Evolutionary conservation across 2,113 vertebrate genomes (phyloP), one percentile per base, ranked within the genome.

Genomic region (Quiscalus mexicanus): DNA sequence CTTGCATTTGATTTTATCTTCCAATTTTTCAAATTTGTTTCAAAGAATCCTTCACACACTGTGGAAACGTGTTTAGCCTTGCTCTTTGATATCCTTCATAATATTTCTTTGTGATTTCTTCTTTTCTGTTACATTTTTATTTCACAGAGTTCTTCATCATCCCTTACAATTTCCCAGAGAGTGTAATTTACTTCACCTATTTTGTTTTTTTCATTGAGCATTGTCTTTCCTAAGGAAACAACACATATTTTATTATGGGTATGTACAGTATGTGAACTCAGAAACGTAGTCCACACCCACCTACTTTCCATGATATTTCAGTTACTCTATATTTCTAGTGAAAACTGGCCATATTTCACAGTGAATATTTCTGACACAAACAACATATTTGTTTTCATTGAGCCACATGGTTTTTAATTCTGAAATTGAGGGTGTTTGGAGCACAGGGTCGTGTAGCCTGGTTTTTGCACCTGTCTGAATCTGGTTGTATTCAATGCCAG

Each of bases 191-290:
- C 8, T 75, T 70, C 31, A 68, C 3, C 12, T 59, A 11, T 56
- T 71, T 77, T 56, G 1, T 2, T 67, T 68, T 74, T 65, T 81
- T 44, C 9, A 14, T 14, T 11, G 24, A 64, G 1, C 2, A 3
- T 47, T 75, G 21, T 56, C 30, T 62, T 84, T 77, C 24, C 17
- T 50, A 25, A 30, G 56, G 47, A 91, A 82, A 74, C 5, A 86
- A 17, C 11, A 28, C 2, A 7, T 11, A 16, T 70, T 89, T 55
- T 59, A 42, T 42, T 70, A 53, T 0, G 0, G 6, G 1, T 84
- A 35, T 23, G 6, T 41, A 33, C 35, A 45, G 3, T 19, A 18
- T 14, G 35, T 37, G 58, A 77, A 42, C 24, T 23, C 18, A 63
- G 47, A 75, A 62, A 37, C 25, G 20, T 20, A 24, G 21, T 84